Evolutionary conservation across 2,888 invertebrate species (phyloP).

Genomic region (Leucoptera coffeella): DNA sequence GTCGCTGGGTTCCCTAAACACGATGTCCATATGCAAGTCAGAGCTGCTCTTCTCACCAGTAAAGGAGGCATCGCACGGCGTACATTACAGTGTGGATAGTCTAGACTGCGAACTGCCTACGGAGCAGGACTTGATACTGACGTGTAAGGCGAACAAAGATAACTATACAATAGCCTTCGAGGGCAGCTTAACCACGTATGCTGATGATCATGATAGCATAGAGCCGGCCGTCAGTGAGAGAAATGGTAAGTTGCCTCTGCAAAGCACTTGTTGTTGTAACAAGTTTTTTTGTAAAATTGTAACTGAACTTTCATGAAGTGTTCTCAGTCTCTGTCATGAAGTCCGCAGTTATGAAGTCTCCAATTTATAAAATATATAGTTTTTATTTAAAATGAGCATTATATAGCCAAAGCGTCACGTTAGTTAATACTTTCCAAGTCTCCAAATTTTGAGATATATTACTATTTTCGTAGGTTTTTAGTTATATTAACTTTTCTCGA

Average conservation of each 20-base stretch:
- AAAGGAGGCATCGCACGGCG: constrained; percentile 69
- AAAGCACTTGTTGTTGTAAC: no score
- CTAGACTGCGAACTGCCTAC: constrained; percentile 79
- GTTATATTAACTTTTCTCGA: no score
- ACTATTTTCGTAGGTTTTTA: no score
- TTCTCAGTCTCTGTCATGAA: no score
- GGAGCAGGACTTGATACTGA: constrained; percentile 80
- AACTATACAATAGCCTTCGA: constrained; percentile 94
- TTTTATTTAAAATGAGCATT: no score
- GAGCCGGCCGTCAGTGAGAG: constrained; percentile 46
- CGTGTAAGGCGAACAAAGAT: constrained; percentile 88
- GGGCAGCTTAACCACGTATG: constrained; percentile 78
- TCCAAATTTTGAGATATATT: no score
- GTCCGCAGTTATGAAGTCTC: no score
- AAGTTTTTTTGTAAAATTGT: no score
- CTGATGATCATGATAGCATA: constrained; percentile 74
- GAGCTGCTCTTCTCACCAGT: constrained; percentile 87
- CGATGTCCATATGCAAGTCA: constrained; percentile 88
- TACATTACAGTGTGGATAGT: constrained; percentile 85
- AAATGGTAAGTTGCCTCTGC: constrained; percentile 38
- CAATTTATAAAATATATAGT: no score
- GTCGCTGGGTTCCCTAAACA: constrained; percentile 65
- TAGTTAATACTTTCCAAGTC: no score
- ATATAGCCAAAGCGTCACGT: no score
- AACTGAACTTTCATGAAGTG: no score